These are phyloP conservation scores for Megaceryle maxima DNA, from an alignment of 2,113 vertebrate genomes.

Conservation along the genomic window DNA sequence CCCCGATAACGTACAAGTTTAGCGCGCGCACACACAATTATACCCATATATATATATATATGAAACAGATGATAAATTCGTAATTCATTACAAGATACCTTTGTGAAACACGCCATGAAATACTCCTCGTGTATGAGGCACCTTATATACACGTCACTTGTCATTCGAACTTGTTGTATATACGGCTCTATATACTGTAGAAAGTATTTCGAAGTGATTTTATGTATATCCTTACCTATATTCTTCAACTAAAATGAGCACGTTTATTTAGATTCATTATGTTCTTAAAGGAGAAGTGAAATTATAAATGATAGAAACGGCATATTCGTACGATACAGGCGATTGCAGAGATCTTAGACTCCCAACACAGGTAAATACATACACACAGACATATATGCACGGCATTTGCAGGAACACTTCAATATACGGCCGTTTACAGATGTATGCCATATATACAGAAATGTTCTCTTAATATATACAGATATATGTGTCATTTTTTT, in stretches of 20 bases:
- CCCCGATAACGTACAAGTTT: neutral
- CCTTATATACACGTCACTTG: neutral
- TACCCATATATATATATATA: neutral
- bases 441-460: neutral
- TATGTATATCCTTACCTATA: neutral
- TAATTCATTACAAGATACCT: neutral
- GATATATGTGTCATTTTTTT: neutral
- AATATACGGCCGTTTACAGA: neutral
- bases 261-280: neutral
- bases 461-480: neutral
- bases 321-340: neutral
- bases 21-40: fast-evolving
- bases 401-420: neutral
- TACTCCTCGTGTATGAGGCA: neutral
- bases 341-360: neutral
- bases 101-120: neutral
- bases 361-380: fast-evolving
- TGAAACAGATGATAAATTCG: neutral
- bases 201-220: neutral
- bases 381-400: too few species aligned
- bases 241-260: neutral
- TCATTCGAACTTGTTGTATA: neutral
- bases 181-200: neutral
- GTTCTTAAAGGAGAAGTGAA: neutral
- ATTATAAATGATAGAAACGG: neutral